phyloP scores from a whole-genome alignment of 2,888 invertebrate species.

The Hymenopus coronatus region DNA sequence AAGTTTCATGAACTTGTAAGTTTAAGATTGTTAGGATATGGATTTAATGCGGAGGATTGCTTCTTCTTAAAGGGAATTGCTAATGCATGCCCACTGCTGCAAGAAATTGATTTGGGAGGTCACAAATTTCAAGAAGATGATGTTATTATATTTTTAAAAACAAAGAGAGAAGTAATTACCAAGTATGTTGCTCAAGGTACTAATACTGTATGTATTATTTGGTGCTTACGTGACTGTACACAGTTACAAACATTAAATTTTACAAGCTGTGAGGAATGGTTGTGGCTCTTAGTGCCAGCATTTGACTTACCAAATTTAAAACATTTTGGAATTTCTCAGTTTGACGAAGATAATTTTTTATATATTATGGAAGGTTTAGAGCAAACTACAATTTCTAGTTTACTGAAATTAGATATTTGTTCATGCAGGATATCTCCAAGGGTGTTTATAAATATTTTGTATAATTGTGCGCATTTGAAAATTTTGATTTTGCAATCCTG shows the following conservation, averaged over 20 bases:
- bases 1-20: not conserved
- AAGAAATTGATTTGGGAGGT: not conserved
- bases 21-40: not conserved
- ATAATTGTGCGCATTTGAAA: not conserved
- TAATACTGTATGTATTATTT: not conserved
- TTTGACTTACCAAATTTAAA: not conserved
- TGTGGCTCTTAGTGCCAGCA: not conserved
- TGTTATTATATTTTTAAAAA: not conserved
- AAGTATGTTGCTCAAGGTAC: not conserved
- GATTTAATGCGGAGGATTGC: not conserved
- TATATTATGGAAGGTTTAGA: not conserved
- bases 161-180: not conserved
- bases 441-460: not conserved
- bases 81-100: not conserved
- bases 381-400: not conserved
- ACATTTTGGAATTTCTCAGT: not conserved
- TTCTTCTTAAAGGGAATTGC: not conserved
- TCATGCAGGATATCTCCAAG: not conserved
- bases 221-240: not conserved
- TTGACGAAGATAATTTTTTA: not conserved
- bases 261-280: not conserved
- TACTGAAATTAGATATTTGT: not conserved
- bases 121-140: not conserved
- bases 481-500: not conserved
- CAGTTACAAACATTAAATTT: not conserved